Evolutionary conservation across 1,140 invertebrate genomes (phyloP), one percentile per base, ranked within the genome.

Genomic region (Nixonia krombeini): DNA sequence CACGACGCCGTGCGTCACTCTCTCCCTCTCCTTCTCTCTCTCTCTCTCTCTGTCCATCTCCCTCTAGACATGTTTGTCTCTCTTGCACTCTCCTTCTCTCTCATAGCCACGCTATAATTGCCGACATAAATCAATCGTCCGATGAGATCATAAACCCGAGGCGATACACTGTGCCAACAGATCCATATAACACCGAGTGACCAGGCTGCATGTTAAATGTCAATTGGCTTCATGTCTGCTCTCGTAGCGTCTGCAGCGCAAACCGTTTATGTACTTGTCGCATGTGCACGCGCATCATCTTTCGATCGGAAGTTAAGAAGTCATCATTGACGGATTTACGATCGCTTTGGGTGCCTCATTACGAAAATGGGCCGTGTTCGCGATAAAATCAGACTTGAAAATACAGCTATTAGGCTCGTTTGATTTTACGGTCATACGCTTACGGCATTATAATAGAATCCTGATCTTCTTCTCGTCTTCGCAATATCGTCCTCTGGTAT

Each of bases 121-220:
- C 80, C 79, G 80, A 76, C 82, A 84, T 85, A 85, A 85, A 84
- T 85, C 83, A 85, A 84, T 85, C 78, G 82, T 35, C 72, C 75
- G 81, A 84, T 85, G 83, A 85, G 82, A 85, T 84, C 83, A 85
- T 85, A 84, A 84, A 83, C 82, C 76, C 76, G 68, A 73, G 76
- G 80, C 81, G 73, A 82, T 82, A 80, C 76, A 76, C 69, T 69
- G 66, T 70, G 76, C 75, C 74, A 76, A 76, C 74, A 75, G 72
- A 75, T 71, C 73, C 72, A 76, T 78, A 79, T 75, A 80, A 76
- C 76, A 68, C 70, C 72, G 70, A 77, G 75, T 74, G 74, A 63
- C 75, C 72, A 63, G 72, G 72, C 71, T 74, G 73, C 79, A 79
- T 78, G 76, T 80, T 84, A 75, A 84, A 80, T 76, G 80, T 82